Evolutionary conservation across 2,888 invertebrate species (phyloP), one percentile per base, ranked within the genome.

Genomic region (Cheilosia impressa): DNA sequence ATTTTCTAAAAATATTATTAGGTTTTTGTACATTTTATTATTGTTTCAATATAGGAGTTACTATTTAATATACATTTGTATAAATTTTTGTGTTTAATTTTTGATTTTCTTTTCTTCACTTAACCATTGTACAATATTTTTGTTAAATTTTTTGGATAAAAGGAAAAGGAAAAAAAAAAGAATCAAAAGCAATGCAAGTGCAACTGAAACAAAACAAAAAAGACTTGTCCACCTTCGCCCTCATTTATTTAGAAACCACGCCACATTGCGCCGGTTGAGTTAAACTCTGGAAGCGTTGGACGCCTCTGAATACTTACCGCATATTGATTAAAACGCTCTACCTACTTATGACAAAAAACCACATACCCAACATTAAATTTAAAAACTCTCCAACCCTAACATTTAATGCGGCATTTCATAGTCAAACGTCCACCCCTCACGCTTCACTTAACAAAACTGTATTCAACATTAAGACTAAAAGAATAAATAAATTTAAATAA

Each of bases 381-480:
- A 3, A 31, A n/a, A n/a, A 31, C 31, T 31, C 31, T 31, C 2
- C 31, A 31, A 10, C 10, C 2, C 10, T 38, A 62, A 45, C 27
- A 60, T 38, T 80, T 34, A 69, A 50, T 60, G 65, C 58, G 58
- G 65, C 58, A 66, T 66, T 50, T 52, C 19, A 66, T 31, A 19
- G 27, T 72, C 71, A 22, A 31, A 43, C 4, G 47, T 58, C 38
- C 65, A 65, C 41, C 31, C 57, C 24, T 22, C 34, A 34, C 43
- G 60, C 45, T 19, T 47, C 10, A 53, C 41, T 47, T n/a, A 63
- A 53, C 2, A 53, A 71, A 71, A 31, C 34, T 68, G 73, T 83
- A 83, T 83, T 83, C 79, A 79, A 73, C 72, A 68, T 79, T 73
- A 83, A 73, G 78, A 83, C 75, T 75, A 71, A 5, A 17, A 52